These are phyloP conservation scores for Leucopsar rothschildi DNA, from an alignment of 2,113 vertebrate species.

Conservation along the genomic window DNA sequence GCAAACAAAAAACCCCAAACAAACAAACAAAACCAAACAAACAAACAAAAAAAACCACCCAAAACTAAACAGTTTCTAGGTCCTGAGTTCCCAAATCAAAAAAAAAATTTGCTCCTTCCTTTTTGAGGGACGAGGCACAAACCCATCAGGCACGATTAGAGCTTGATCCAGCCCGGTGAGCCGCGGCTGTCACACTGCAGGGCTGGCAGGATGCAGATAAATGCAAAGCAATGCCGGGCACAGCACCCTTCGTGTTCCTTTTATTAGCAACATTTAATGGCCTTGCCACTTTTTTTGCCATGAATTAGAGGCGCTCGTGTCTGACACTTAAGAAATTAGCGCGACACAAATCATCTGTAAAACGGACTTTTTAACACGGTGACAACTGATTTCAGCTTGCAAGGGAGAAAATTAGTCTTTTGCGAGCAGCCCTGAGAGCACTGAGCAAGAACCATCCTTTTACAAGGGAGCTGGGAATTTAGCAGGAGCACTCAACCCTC, in stretches of 20 bases:
- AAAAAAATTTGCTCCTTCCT: neutral
- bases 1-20: too few species aligned
- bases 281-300: neutral
- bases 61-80: neutral
- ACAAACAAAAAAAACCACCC: too few species aligned
- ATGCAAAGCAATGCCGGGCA: neutral
- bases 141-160: neutral
- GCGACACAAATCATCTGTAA: conserved; percentile 28
- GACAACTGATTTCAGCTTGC: conserved; percentile 25
- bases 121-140: neutral
- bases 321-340: conserved; percentile 31
- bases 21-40: too few species aligned
- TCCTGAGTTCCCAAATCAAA: neutral
- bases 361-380: conserved; percentile 18
- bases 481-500: neutral
- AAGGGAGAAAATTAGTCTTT: conserved; percentile 32
- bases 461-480: conserved; percentile 25
- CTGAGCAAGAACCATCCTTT: conserved; percentile 15
- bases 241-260: neutral
- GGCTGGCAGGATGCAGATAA: neutral
- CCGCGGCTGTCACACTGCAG: neutral
- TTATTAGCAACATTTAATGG: neutral
- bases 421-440: conserved; percentile 23
- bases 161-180: neutral
- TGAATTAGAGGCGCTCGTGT: conserved; percentile 1